These are phyloP conservation scores for Scolopax rusticola DNA, from an alignment of 2,797 vertebrate species.

Conservation along the genomic window DNA sequence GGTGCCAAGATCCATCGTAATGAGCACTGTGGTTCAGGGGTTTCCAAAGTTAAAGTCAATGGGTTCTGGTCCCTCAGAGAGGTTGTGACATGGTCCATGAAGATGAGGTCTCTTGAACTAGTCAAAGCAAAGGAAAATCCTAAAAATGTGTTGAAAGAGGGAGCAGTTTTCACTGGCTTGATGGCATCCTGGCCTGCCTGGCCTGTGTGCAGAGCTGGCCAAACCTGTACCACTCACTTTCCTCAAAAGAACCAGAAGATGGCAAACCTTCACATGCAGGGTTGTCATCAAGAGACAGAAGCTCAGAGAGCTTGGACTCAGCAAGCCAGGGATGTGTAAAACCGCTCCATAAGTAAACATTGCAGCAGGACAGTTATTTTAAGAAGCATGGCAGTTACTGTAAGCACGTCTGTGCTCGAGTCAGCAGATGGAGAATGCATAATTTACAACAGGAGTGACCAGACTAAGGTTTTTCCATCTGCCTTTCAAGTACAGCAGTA, in stretches of 20 bases:
- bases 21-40: not conserved
- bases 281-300: not conserved
- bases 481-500: not conserved
- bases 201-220: not conserved
- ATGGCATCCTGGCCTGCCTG: not conserved
- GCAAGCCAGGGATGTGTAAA: not conserved
- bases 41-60: not conserved
- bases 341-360: not conserved
- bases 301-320: not conserved
- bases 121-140: not conserved
- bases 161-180: not conserved
- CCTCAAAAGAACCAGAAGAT: not conserved
- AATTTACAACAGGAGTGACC: conserved; percentile 53
- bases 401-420: not conserved
- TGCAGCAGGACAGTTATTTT: not conserved
- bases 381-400: not conserved
- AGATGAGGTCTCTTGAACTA: not conserved
- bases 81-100: fast-evolving
- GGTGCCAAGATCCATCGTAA: not conserved
- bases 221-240: not conserved
- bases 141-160: not conserved
- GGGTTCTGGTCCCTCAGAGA: not conserved
- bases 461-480: conserved; percentile 25
- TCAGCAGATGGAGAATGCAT: conserved; percentile 64
- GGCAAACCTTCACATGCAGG: not conserved